phyloP scores from a whole-genome alignment of 2,888 invertebrate genomes.

The Phrixothrix hirtus region DNA sequence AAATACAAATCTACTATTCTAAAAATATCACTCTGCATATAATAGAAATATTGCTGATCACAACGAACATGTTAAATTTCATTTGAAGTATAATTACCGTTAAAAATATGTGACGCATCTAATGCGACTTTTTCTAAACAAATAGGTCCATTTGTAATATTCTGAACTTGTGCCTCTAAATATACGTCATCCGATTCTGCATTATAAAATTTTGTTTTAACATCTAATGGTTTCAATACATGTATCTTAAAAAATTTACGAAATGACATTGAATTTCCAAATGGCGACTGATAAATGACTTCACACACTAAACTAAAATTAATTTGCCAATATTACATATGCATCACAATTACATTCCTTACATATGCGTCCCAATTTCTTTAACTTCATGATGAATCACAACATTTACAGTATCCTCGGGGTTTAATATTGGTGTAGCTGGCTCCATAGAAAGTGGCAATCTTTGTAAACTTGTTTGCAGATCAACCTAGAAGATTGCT shows the following conservation, averaged over 20 bases:
- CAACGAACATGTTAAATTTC: no score
- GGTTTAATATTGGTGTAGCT: constrained; percentile 63
- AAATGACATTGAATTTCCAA: constrained; percentile 79
- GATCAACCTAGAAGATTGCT: constrained; percentile 68
- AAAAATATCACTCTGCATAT: background rate
- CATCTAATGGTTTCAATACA: constrained; percentile 96
- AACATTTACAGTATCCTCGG: constrained; percentile 89
- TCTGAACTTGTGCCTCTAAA: constrained; percentile 79
- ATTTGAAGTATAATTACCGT: constrained; percentile 56
- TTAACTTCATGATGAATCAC: constrained; percentile 99
- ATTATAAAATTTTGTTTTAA: constrained; percentile 98
- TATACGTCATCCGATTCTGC: constrained; percentile 81
- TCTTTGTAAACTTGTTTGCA: constrained; percentile 90
- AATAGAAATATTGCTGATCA: no score
- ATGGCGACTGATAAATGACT: constrained; percentile 83
- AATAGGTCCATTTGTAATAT: constrained; percentile 90
- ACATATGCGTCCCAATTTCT: constrained; percentile 97
- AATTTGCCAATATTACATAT: background rate
- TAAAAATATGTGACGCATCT: constrained; percentile 90
- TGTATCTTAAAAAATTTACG: constrained; percentile 98
- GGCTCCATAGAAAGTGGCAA: constrained; percentile 76
- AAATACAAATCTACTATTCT: no score
- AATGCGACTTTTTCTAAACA: constrained; percentile 92
- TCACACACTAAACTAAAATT: constrained; percentile 86
- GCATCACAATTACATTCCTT: constrained; percentile 45